Evolutionary conservation across 2,113 vertebrate species (phyloP), one percentile per base, ranked within the genome.

Genomic region (Corythoichthys intestinalis): DNA sequence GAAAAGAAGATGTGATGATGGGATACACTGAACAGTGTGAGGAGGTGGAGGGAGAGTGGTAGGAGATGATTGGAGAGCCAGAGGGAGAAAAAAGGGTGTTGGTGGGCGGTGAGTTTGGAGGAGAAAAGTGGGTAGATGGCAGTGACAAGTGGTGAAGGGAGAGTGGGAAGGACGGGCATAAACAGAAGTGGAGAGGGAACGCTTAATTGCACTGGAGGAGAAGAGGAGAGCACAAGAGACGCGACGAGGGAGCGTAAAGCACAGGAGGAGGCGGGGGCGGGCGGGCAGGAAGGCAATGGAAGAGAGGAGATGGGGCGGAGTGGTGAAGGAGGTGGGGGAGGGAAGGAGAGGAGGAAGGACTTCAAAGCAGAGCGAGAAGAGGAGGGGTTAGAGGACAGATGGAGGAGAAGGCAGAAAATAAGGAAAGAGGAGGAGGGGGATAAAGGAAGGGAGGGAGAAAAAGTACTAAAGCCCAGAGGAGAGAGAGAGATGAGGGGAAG

Each of bases 401-500:
- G 6, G 69, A 66, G 78, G 75, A 79, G 73, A 67, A 79, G 80
- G 72, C 60, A 65, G 64, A 70, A 52, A 66, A 65, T 54, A 52
- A 62, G 20, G 47, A 65, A 46, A 52, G 49, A 66, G 39, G 66
- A 61, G 59, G n/a, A 37, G 52, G 48, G 5, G 58, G 49, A 65
- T 15, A 74, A 65, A 69, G 71, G 66, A 74, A 77, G 71, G 63
- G 72, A 63, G 80, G 47, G 39, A 67, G 70, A 77, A 67, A 69
- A 67, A 71, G 67, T 72, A 72, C 48, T 35, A 41, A 38, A 47
- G 56, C 20, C n/a, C 28, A 9, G 38, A 53, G 61, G 64, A 35
- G 52, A 37, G 50, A 41, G 67, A 69, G 67, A 9, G 14, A 66
- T 56, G 65, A 73, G 59, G 44, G 61, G 65, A 66, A 65, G 69